Evolutionary conservation across 1,140 invertebrate genomes (phyloP), one percentile per base, ranked within the genome.

Genomic region (Lutraria rhynchaena): DNA sequence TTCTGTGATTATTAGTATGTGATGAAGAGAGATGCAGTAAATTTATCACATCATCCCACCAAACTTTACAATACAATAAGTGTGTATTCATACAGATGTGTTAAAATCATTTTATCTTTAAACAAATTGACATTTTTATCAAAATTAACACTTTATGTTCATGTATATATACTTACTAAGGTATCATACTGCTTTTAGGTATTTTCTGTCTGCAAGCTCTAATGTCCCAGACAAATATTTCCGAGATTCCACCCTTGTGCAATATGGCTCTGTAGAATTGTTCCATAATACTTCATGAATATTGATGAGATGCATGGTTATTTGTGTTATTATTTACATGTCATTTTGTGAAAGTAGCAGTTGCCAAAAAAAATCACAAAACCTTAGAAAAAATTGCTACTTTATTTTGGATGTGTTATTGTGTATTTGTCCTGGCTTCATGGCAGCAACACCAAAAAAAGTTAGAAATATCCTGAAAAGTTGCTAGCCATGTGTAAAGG

Each of bases 211-310:
- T 41, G 37, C 37, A 41, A 41, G 37, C 37, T 41, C 37, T 41
- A 41, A 41, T 41, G 37, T 41, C 37, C 37, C 37, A 41, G 37
- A 41, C 37, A 41, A 41, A 41, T 41, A 41, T 41, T 74, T 37
- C 71, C 55, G 71, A 74, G 71, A 74, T 80, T 80, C 37, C 61
- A 41, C 63, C 53, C 65, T 63, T 5, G 76, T 80, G 76, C 76
- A 80, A 80, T 80, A 80, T 70, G 76, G 63, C 76, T 80, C 44
- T 80, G 53, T 37, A 35, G 63, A 51, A 44, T 31, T 58, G 55
- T 77, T 58, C 63, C 35, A n/a, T 63, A 57, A 19, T 55, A 33
- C 29, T 44, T 65, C 11, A 31, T 49, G 53, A 19, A 27, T 55
- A 55, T 53, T 17, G 31, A 58, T 67, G 44, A 49, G 11, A 76